A percentile compares a stretch with the other conserved stretches of the same genome.
Evolutionary conservation across 2,797 vertebrate genomes (phyloP).

Genomic region (Triplophysa bombifrons): DNA sequence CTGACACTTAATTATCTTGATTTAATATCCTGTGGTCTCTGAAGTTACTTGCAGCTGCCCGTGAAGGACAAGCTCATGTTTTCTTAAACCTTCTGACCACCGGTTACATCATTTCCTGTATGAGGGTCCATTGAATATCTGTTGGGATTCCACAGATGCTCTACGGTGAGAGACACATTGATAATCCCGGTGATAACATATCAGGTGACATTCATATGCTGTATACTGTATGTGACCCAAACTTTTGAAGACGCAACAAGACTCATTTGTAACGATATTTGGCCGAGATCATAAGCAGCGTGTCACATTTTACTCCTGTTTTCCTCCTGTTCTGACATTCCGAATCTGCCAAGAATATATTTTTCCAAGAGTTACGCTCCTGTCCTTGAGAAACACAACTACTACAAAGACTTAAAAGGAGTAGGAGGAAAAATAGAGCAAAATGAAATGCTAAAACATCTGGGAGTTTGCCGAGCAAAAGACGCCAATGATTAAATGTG

Average conservation of each 20-base stretch:
- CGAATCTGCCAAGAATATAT: conserved; percentile 56
- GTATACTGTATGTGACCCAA: conserved; percentile 7
- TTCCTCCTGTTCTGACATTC: conserved; percentile 45
- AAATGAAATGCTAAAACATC: conserved; percentile 51
- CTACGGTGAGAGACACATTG: conserved; percentile 6
- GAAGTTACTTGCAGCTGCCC: conserved; percentile 36
- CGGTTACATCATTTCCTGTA: conserved; percentile 58
- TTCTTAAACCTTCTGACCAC: conserved; percentile 31
- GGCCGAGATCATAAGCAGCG: conserved; percentile 18
- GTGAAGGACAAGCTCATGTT: conserved; percentile 22
- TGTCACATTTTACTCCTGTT: conserved; percentile 38
- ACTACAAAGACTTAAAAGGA: conserved; percentile 43
- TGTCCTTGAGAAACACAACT: conserved; percentile 58
- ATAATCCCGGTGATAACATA: conserved; percentile 38
- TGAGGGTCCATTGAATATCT: conserved; percentile 48
- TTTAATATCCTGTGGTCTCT: conserved; percentile 40
- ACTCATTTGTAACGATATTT: neutral
- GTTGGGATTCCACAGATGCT: conserved; percentile 12
- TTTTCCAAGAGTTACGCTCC: conserved; percentile 58
- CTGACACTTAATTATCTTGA: conserved; percentile 51
- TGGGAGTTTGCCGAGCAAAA: conserved; percentile 54
- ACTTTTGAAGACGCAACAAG: conserved; percentile 26
- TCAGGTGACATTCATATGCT: conserved; percentile 21
- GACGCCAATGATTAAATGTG: conserved; percentile 59
- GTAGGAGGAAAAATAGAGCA: conserved; percentile 1